A percentile compares a stretch with the other conserved stretches of the same genome.
Evolutionary conservation across 2,113 vertebrate genomes (phyloP).

Genomic region (Bostrychus sinensis): DNA sequence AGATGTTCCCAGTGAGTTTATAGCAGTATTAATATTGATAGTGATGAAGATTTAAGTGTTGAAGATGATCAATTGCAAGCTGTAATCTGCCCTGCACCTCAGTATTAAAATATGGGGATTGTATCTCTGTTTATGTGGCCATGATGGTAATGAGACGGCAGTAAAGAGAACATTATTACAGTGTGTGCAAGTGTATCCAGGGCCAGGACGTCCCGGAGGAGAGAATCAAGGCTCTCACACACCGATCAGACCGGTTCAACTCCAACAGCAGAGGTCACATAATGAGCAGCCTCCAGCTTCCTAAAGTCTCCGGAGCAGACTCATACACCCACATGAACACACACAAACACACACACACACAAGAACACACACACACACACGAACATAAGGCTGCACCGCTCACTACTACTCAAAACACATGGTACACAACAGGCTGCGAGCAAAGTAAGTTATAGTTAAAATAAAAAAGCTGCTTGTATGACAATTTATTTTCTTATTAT

Average conservation of each 20-base stretch:
- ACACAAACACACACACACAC: constrained; percentile 1
- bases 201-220: constrained; percentile 24
- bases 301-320: constrained; percentile 7
- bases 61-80: constrained; percentile 14
- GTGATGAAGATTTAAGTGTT: constrained; percentile 3
- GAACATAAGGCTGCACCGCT: constrained; percentile 10
- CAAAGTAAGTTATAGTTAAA: no score
- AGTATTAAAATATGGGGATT: not conserved
- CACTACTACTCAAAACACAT: no score
- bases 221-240: constrained; percentile 18
- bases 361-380: constrained; percentile 26
- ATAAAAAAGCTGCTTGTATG: no score
- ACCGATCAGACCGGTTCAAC: constrained; percentile 18
- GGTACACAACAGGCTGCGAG: no score
- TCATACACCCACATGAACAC: constrained; percentile 14
- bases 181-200: constrained; percentile 15
- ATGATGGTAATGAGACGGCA: constrained; percentile 1
- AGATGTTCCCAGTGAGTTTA: not conserved
- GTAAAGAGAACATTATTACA: constrained; percentile 34
- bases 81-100: constrained; percentile 3
- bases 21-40: constrained; percentile 9
- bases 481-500: no score
- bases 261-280: constrained; percentile 29
- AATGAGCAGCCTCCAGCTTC: constrained; percentile 34
- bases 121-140: constrained; percentile 15